Evolutionary conservation across 2,113 vertebrate genomes (phyloP).

Genomic region (Paralichthys olivaceus): DNA sequence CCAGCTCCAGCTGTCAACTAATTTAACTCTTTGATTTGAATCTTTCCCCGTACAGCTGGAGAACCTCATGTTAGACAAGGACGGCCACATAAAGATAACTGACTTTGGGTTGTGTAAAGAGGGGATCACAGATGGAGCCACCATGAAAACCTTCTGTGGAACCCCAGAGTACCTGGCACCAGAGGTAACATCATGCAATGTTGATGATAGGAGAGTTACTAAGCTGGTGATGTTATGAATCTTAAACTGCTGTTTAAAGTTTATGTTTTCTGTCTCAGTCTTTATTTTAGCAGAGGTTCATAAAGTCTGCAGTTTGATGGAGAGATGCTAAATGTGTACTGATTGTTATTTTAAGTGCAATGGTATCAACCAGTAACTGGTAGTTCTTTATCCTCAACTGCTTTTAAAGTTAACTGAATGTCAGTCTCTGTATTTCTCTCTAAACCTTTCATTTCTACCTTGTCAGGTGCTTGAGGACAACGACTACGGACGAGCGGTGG

Average conservation of each 20-base stretch:
- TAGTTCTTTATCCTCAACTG: neutral
- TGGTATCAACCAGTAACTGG: no score
- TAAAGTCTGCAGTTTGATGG: no score
- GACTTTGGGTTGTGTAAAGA: conserved; percentile 99
- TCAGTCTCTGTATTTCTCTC: neutral
- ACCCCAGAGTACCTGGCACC: conserved; percentile 98
- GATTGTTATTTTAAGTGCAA: no score
- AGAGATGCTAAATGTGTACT: no score
- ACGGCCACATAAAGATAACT: conserved; percentile 98
- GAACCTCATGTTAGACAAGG: conserved; percentile 99
- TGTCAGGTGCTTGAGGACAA: conserved; percentile 95
- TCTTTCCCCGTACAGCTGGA: conserved; percentile 85
- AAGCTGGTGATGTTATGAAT: no score
- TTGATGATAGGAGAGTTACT: neutral
- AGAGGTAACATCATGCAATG: conserved; percentile 82
- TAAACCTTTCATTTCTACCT: neutral
- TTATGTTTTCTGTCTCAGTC: no score
- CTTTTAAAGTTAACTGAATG: neutral
- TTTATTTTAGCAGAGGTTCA: no score
- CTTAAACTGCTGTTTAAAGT: no score
- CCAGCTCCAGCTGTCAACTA: neutral
- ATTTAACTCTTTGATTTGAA: conserved; percentile 14
- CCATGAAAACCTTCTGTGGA: conserved; percentile 99
- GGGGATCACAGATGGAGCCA: conserved; percentile 96
- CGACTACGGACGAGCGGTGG: conserved; percentile 95